Evolutionary conservation across 2,888 invertebrate genomes (phyloP).

Genomic region (Vandiemenella viatica): DNA sequence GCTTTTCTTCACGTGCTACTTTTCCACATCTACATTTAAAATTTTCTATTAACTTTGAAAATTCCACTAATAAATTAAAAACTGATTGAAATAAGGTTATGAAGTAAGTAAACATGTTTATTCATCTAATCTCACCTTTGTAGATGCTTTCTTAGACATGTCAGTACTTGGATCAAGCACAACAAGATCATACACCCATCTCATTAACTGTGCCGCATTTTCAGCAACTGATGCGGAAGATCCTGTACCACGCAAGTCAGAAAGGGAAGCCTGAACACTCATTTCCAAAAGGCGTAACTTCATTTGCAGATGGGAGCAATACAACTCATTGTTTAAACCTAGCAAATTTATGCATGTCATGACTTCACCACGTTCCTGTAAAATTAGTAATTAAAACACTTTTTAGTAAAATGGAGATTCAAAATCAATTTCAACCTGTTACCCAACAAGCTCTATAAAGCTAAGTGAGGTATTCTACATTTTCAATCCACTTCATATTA

Average conservation of each 20-base stretch:
- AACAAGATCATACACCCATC: slow-evolving; percentile 40
- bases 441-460: too few species aligned
- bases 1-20: too few species aligned
- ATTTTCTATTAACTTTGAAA: too few species aligned
- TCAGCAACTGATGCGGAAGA: slow-evolving; percentile 29
- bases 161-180: slow-evolving; percentile 37
- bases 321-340: slow-evolving; percentile 38
- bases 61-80: too few species aligned
- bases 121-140: slow-evolving; percentile 27
- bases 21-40: too few species aligned
- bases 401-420: background rate
- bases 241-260: slow-evolving; percentile 38
- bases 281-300: slow-evolving; percentile 41
- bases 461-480: too few species aligned
- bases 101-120: too few species aligned
- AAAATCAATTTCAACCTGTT: too few species aligned
- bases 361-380: slow-evolving; percentile 40
- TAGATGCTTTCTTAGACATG: slow-evolving; percentile 34
- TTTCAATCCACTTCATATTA: too few species aligned
- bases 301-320: slow-evolving; percentile 37
- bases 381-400: slow-evolving; percentile 7
- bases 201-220: slow-evolving; percentile 40
- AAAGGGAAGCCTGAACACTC: slow-evolving; percentile 40
- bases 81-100: too few species aligned
- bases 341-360: slow-evolving; percentile 41